Evolutionary conservation across 2,797 vertebrate species (phyloP), one percentile per base, ranked within the genome.

Genomic region (Trematomus bernacchii): DNA sequence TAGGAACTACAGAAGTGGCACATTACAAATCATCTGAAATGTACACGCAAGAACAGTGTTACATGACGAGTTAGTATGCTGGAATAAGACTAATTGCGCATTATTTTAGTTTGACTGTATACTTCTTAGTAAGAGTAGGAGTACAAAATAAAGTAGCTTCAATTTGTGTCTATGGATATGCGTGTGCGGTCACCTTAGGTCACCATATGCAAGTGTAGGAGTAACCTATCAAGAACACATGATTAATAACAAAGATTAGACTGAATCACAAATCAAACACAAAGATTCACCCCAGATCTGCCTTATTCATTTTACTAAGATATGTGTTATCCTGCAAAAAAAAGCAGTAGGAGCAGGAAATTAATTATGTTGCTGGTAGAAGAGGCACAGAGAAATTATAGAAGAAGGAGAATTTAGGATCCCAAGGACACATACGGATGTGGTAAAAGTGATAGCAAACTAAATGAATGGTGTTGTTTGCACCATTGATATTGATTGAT

Each of bases 21-120:
- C 50, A 40, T 68, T 65, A 50, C 62, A 78, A 83, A 84, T 86
- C 73, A 75, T 57, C 37, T 2, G 2, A 67, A 65, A 59, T 19
- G 23, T 33, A 50, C 15, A 42, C 7, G 2, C 50, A 66, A 60
- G 18, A 57, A 57, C 50, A 30, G 27, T n/a, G 37, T 68, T 62
- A n/a, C n/a, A 3, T 57, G 62, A 70, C n/a, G 4, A 64, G 67
- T 67, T 76, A 66, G 73, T 42, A 42, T 44, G 42, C 53, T 76
- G 30, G 59, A 80, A 63, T 58, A 61, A 65, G 50, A 80, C 18
- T 62, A 63, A 80, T 74, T 59, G 51, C 48, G 40, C 37, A 47
- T 82, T 77, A 75, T 71, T 82, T 80, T 67, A 23, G 53, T 80
- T 53, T 74, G 65, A 64, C 23, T 79, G 43, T 51, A 60, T 4